Evolutionary conservation across 1,140 invertebrate species (phyloP).

Genomic region (Nasonia longicornis): DNA sequence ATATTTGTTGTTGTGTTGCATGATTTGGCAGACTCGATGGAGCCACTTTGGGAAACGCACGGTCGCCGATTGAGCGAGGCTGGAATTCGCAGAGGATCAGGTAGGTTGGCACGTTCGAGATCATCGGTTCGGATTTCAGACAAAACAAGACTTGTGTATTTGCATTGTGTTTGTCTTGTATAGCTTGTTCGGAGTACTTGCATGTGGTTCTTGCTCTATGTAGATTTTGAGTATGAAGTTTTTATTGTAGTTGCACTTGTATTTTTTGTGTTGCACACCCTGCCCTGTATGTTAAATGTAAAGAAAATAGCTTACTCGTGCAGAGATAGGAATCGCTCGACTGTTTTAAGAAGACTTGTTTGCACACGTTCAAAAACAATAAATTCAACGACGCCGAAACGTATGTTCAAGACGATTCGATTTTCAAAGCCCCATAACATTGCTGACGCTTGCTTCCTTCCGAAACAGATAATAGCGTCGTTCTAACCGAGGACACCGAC

Average conservation of each 20-base stretch:
- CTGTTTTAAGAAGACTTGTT: too few species aligned
- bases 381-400: too few species aligned
- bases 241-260: not conserved
- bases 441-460: slow-evolving; percentile 35
- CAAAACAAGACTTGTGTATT: not conserved
- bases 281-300: not conserved
- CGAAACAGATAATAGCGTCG: slow-evolving; percentile 80
- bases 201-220: slow-evolving; percentile 20
- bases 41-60: slow-evolving; percentile 77
- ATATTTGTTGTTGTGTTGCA: slow-evolving; percentile 67
- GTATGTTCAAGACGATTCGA: not conserved
- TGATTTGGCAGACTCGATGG: slow-evolving; percentile 76
- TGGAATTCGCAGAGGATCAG: slow-evolving; percentile 77
- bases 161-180: not conserved
- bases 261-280: not conserved
- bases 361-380: too few species aligned
- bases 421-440: not conserved
- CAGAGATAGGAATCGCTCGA: too few species aligned
- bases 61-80: slow-evolving; percentile 77
- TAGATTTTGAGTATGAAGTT: not conserved
- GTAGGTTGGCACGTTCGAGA: slow-evolving; percentile 64
- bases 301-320: not conserved
- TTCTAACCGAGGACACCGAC: slow-evolving; percentile 90
- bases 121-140: slow-evolving; percentile 21
- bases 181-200: slow-evolving; percentile 15